Evolutionary conservation across 2,888 invertebrate species (phyloP).

Genomic region (Salpingus planirostris): DNA sequence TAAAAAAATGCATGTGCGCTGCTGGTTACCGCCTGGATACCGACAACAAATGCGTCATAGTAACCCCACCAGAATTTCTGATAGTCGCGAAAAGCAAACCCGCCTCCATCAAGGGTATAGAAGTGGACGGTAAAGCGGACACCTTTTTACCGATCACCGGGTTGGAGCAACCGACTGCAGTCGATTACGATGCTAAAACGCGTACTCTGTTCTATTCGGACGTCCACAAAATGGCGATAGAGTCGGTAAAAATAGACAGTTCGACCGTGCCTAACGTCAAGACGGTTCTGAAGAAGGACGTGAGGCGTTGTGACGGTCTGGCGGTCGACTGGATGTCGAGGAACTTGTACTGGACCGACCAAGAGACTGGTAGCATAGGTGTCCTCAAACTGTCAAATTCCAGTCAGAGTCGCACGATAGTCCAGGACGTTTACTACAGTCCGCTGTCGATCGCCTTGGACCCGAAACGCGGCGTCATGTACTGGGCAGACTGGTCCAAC

Average conservation of each 20-base stretch:
- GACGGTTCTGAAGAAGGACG: slow-evolving; percentile 48
- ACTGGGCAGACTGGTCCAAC: slow-evolving; percentile 66
- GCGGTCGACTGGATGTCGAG: slow-evolving; percentile 77
- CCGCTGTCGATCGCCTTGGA: slow-evolving; percentile 54
- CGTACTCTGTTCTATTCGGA: slow-evolving; percentile 43
- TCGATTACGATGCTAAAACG: slow-evolving; percentile 58
- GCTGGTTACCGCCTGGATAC: slow-evolving; percentile 58
- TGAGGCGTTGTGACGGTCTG: slow-evolving; percentile 61
- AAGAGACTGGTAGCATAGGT: slow-evolving; percentile 56
- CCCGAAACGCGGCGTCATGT: slow-evolving; percentile 62
- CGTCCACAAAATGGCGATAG: slow-evolving; percentile 38
- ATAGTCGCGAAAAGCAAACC: slow-evolving; percentile 58
- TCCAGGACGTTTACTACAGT: slow-evolving; percentile 48
- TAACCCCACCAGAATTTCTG: slow-evolving; percentile 53
- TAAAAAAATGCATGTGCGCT: slow-evolving; percentile 61
- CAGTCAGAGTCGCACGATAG: slow-evolving; percentile 47
- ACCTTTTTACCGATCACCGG: slow-evolving; percentile 63
- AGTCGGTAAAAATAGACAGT: slow-evolving; percentile 21
- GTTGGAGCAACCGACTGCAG: slow-evolving; percentile 54
- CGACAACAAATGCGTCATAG: slow-evolving; percentile 50
- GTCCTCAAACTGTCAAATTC: slow-evolving; percentile 57
- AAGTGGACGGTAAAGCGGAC: slow-evolving; percentile 42
- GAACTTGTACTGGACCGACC: slow-evolving; percentile 81
- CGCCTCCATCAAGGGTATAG: slow-evolving; percentile 61
- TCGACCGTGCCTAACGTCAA: slow-evolving; percentile 18